Conservation (phyloP, 1,140 invertebrate species). For the Parasteatoda tepidariorum region DNA sequence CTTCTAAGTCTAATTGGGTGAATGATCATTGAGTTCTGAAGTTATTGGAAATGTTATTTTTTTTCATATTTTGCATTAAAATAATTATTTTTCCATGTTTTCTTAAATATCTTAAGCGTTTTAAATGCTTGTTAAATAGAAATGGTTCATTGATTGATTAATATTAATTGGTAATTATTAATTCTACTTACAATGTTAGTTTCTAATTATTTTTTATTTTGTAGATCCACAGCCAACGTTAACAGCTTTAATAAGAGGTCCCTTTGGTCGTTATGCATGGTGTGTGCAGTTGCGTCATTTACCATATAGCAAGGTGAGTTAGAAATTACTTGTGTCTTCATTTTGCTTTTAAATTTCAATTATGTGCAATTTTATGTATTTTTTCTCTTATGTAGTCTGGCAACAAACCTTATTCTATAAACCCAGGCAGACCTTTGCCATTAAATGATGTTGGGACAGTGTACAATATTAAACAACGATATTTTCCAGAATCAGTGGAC, state of each 20-base stretch:
- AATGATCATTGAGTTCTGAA: too few species aligned
- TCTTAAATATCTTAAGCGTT: too few species aligned
- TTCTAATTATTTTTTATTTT: too few species aligned
- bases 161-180: too few species aligned
- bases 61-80: too few species aligned
- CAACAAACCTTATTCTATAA: conserved; percentile 76
- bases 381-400: conserved; percentile 68
- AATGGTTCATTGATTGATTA: too few species aligned
- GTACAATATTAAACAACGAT: conserved; percentile 77
- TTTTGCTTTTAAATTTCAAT: not conserved
- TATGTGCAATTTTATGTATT: not conserved
- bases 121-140: too few species aligned
- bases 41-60: too few species aligned
- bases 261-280: conserved; percentile 95
- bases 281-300: conserved; percentile 87
- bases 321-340: not conserved
- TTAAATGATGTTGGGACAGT: conserved; percentile 75
- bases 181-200: too few species aligned
- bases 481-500: conserved; percentile 86
- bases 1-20: too few species aligned
- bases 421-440: conserved; percentile 82
- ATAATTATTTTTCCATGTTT: too few species aligned
- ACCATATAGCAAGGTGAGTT: conserved; percentile 77
- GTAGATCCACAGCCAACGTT: conserved; percentile 74
- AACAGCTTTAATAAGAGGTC: conserved; percentile 85